These are phyloP conservation scores for Eudorcas thomsonii DNA, from an alignment of 2,113 vertebrate species.

Conservation along the genomic window DNA sequence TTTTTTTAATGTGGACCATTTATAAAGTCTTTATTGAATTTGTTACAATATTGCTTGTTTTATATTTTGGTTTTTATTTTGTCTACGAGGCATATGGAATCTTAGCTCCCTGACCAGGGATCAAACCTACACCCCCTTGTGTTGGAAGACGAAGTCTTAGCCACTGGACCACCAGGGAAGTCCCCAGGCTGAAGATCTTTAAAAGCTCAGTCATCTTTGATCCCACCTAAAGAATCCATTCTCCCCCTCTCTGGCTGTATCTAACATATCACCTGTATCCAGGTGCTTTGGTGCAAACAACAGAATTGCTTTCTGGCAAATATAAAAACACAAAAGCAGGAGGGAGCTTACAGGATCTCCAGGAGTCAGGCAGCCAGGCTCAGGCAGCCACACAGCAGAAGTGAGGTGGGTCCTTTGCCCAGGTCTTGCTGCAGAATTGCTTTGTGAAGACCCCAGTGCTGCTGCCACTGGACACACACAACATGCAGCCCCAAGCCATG, in stretches of 20 bases:
- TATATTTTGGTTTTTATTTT: not conserved
- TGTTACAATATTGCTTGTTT: not conserved
- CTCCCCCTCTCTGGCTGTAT: not conserved
- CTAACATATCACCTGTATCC: not conserved
- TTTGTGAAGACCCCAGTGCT: accelerated
- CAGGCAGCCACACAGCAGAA: accelerated
- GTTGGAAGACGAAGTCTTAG: not conserved
- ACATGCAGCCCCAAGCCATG: not conserved
- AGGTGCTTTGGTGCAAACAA: not conserved
- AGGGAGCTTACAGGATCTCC: not conserved
- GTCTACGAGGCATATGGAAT: not conserved
- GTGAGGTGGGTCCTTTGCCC: accelerated
- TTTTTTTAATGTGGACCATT: not conserved
- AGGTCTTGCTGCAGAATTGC: accelerated
- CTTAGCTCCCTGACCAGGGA: not conserved
- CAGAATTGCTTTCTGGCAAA: not conserved
- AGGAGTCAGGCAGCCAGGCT: not conserved
- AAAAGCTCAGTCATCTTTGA: not conserved
- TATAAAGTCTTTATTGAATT: not conserved
- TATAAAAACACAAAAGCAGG: not conserved
- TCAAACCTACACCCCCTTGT: not conserved
- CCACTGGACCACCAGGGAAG: not conserved
- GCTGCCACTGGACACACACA: not conserved
- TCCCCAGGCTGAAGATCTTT: not conserved
- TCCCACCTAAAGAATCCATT: not conserved